Evolutionary conservation across 2,797 vertebrate species (phyloP), one percentile per base, ranked within the genome.

Genomic region (Argya squamiceps): DNA sequence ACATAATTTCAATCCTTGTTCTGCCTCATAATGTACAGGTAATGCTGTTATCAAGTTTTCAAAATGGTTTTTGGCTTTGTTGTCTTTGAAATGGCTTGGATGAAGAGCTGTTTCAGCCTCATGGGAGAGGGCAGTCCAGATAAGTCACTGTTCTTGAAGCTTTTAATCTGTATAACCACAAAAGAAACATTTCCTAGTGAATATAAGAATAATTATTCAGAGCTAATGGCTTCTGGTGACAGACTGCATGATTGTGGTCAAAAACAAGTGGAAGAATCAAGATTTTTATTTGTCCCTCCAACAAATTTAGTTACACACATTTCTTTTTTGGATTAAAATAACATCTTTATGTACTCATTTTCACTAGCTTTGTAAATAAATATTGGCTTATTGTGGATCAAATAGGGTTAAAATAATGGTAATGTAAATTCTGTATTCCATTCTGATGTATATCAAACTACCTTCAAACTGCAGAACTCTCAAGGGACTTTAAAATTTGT

Each of bases 21-120:
- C 30, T 58, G 3, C 1, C 2, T 67, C 15, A 12, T 17, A 30
- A 22, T 1, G 0, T 46, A 30, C 17, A 53, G 7, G 6, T 1
- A 50, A 11, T 30, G 47, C 22, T n/a, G 5, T 41, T n/a, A 27
- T 2, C 14, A 49, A 16, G 8, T n/a, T 70, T 81, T 75, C n/a
- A 5, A 23, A 11, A 37, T 0, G 0, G 1, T 18, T 78, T 88
- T 58, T 43, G 21, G 2, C 2, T 79, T 63, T 55, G 1, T 19
- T 68, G 11, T 59, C 7, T 70, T 53, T 43, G 8, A 47, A 84
- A 78, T 3, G 24, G 3, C 1, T 71, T 75, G 36, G 15, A 59
- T 7, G 8, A 55, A 70, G 30, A 39, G 4, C 12, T 75, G 4
- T 59, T 87, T 24, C 13, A 55, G 10, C 10, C 8, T 75, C 11